A percentile compares a stretch with the other conserved stretches of the same genome.
Conservation (phyloP, 2,113 vertebrate genomes). For the Hucho hucho region DNA sequence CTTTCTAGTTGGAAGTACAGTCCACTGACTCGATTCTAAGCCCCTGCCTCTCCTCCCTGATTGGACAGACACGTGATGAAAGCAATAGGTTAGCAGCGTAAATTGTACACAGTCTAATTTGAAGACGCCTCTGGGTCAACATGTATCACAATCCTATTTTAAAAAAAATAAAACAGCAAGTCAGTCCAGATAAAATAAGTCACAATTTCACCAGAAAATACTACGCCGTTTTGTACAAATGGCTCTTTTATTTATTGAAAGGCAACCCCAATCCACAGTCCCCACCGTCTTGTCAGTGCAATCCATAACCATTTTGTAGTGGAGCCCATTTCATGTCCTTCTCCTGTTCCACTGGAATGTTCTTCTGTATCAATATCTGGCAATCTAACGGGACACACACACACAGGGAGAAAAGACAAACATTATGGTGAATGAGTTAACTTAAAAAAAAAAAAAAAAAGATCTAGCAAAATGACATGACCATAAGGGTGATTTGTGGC, state of each 20-base stretch:
- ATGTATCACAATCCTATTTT: too few relatives aligned
- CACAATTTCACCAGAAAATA: conserved; percentile 25
- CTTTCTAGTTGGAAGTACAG: too few relatives aligned
- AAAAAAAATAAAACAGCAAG: background rate
- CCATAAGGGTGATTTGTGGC: too few relatives aligned
- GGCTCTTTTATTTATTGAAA: conserved; percentile 66
- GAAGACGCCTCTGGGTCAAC: too few relatives aligned
- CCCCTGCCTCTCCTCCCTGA: too few relatives aligned
- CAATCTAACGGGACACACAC: background rate
- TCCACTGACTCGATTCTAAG: too few relatives aligned
- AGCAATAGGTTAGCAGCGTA: too few relatives aligned
- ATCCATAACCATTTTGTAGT: conserved; percentile 42
- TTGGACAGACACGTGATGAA: too few relatives aligned
- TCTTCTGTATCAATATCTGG: background rate
- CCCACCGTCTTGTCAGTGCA: conserved; percentile 64
- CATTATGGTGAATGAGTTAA: background rate
- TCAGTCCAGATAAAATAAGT: background rate
- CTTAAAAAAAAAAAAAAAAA: too few relatives aligned
- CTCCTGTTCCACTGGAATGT: conserved; percentile 56
- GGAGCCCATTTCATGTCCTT: conserved; percentile 33
- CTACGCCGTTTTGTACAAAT: conserved; percentile 61
- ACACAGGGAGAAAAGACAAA: background rate
- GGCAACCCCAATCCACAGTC: conserved; percentile 47
- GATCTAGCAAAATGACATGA: too few relatives aligned
- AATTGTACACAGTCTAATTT: too few relatives aligned